A percentile compares a stretch with the other conserved stretches of the same genome.
These are phyloP conservation scores for Apamea anceps DNA, from an alignment of 2,888 invertebrate genomes.

Conservation along the genomic window DNA sequence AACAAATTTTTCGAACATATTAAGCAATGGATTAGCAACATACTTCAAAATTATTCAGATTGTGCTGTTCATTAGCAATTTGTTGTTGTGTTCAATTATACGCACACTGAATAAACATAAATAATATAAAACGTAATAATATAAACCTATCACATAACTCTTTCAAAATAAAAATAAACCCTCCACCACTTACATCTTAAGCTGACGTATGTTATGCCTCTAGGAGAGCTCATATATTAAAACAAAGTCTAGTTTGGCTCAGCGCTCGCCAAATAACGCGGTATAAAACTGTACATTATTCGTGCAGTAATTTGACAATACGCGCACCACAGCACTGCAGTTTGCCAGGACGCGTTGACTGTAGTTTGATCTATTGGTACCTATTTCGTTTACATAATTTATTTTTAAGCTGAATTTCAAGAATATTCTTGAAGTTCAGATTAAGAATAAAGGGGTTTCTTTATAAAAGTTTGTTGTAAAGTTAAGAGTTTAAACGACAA, in stretches of 20 bases:
- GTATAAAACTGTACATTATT: constrained; percentile 63
- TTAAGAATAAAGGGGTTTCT: background rate
- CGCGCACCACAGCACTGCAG: constrained; percentile 60
- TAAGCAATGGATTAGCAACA: background rate
- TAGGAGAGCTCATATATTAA: constrained; percentile 42
- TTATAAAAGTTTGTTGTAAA: background rate
- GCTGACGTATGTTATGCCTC: constrained; percentile 41
- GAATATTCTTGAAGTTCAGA: background rate
- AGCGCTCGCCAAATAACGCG: constrained; percentile 60
- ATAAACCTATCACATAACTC: constrained; percentile 17
- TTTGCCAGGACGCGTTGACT: constrained; percentile 47
- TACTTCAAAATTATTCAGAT: no score
- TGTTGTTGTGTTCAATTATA: background rate
- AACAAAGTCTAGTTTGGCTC: constrained; percentile 50
- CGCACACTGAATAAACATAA: constrained; percentile 15
- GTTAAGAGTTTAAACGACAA: no score
- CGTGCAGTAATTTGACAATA: constrained; percentile 70
- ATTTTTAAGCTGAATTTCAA: constrained; percentile 6
- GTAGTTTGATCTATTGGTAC: constrained; percentile 33
- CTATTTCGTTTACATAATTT: constrained; percentile 29
- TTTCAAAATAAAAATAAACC: constrained; percentile 33
- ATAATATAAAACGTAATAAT: background rate
- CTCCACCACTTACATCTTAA: constrained; percentile 39
- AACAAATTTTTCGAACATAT: background rate
- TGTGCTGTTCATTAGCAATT: background rate